Evolutionary conservation across 1,140 invertebrate species (phyloP).

Genomic region (Papilio aristodemus): DNA sequence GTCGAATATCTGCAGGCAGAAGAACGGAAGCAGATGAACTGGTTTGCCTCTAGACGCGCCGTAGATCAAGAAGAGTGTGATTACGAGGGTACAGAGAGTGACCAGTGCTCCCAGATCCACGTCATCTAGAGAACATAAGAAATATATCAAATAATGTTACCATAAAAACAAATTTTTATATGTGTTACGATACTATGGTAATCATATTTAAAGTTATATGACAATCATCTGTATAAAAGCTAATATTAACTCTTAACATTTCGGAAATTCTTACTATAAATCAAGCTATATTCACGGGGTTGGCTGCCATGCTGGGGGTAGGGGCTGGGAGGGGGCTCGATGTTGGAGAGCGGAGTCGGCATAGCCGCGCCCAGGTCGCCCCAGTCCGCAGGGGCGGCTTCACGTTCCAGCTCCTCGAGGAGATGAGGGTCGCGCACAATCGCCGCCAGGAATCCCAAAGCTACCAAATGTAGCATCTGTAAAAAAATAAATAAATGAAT

Average conservation of each 20-base stretch:
- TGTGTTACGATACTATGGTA: slow-evolving; percentile 48
- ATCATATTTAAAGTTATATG: too few relatives aligned
- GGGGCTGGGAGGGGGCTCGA: slow-evolving; percentile 82
- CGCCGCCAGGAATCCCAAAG: slow-evolving; percentile 86
- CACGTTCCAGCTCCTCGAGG: slow-evolving; percentile 79
- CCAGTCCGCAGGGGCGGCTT: slow-evolving; percentile 64
- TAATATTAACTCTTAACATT: too few relatives aligned
- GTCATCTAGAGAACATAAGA: slow-evolving; percentile 83
- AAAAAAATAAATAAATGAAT: slow-evolving; percentile 43
- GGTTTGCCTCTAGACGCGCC: slow-evolving; percentile 90
- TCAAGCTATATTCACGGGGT: slow-evolving; percentile 80
- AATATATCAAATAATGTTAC: slow-evolving; percentile 21
- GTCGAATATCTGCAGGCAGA: slow-evolving; percentile 93
- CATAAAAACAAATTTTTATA: slow-evolving; percentile 18
- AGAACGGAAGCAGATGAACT: slow-evolving; percentile 91
- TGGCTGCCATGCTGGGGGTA: slow-evolving; percentile 70
- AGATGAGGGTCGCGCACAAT: slow-evolving; percentile 86
- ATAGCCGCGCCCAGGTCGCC: slow-evolving; percentile 77
- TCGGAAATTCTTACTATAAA: slow-evolving; percentile 84
- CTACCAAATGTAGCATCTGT: slow-evolving; percentile 86
- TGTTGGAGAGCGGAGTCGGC: slow-evolving; percentile 85
- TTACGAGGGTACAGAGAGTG: slow-evolving; percentile 88
- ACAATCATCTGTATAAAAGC: too few relatives aligned
- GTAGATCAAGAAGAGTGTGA: slow-evolving; percentile 91
- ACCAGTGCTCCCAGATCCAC: slow-evolving; percentile 89